A percentile compares a stretch with the other conserved stretches of the same genome.
Evolutionary conservation across 2,888 invertebrate genomes (phyloP).

Genomic region (Rhimphoctona megacephalus): DNA sequence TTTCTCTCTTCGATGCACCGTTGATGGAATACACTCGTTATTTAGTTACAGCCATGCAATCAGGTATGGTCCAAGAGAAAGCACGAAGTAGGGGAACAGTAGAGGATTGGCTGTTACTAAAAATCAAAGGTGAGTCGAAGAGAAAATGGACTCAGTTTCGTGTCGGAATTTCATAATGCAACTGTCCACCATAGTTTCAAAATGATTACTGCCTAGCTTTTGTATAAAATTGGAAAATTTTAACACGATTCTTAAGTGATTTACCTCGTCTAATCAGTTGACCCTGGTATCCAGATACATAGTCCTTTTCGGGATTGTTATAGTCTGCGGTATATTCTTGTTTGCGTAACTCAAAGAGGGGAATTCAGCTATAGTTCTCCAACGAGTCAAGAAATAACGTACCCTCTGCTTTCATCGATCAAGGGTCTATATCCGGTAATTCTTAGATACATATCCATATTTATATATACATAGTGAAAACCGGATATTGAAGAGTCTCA

Average conservation of each 20-base stretch:
- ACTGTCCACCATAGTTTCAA: not conserved
- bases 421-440: conserved; percentile 46
- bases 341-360: not conserved
- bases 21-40: not conserved
- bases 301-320: not conserved
- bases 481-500: conserved; percentile 57
- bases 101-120: not conserved
- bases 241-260: not conserved
- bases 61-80: not conserved
- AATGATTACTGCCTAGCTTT: not conserved
- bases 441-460: conserved; percentile 1
- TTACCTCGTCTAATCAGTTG: conserved; percentile 16
- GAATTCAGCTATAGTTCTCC: not conserved
- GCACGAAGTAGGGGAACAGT: not conserved
- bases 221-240: not conserved
- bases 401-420: conserved; percentile 47
- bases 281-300: not conserved
- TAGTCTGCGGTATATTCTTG: not conserved
- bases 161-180: too few relatives aligned
- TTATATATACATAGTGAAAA: conserved; percentile 35
- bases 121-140: too few relatives aligned
- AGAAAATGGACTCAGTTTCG: too few relatives aligned
- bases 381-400: not conserved
- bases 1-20: not conserved
- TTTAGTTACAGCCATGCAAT: not conserved